phyloP scores from a whole-genome alignment of 2,888 invertebrate genomes.

The Eudasyphora cyanicolor region DNA sequence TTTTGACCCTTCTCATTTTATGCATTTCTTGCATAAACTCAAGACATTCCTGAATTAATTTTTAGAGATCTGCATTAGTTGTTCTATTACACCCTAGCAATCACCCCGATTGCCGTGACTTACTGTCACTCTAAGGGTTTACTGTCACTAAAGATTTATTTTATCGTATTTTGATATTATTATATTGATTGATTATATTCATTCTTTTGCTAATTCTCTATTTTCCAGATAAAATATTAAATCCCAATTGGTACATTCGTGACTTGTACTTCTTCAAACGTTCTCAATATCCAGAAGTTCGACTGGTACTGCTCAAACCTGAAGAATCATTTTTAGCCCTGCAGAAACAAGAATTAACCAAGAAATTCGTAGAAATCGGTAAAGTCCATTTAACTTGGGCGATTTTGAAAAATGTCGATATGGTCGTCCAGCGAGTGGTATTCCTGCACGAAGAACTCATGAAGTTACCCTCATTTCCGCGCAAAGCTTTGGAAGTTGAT shows the following conservation, averaged over 20 bases:
- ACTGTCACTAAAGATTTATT: too few relatives aligned
- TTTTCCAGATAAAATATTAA: conserved; percentile 95
- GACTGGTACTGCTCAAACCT: conserved; percentile 94
- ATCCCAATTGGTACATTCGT: conserved; percentile 95
- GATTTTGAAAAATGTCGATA: conserved; percentile 94
- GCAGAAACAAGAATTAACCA: conserved; percentile 93
- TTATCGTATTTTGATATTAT: too few relatives aligned
- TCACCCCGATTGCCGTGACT: too few relatives aligned
- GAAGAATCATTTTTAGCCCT: conserved; percentile 94
- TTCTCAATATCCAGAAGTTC: conserved; percentile 98
- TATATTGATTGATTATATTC: too few relatives aligned
- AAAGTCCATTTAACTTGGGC: conserved; percentile 96
- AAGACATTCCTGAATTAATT: too few relatives aligned
- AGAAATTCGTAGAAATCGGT: conserved; percentile 98
- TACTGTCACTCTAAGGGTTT: too few relatives aligned
- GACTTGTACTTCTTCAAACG: conserved; percentile 97
- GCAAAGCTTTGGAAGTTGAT: conserved; percentile 98
- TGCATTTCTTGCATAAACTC: too few relatives aligned
- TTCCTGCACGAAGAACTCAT: conserved; percentile 99
- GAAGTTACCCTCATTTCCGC: conserved; percentile 98
- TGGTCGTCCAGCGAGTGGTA: conserved; percentile 98
- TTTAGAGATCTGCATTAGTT: too few relatives aligned
- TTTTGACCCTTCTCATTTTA: conserved; percentile 94
- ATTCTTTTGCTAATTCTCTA: too few relatives aligned
- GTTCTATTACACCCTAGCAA: too few relatives aligned